These are phyloP conservation scores for Sinonovacula constricta DNA, from an alignment of 1,140 invertebrate species.

Conservation along the genomic window DNA sequence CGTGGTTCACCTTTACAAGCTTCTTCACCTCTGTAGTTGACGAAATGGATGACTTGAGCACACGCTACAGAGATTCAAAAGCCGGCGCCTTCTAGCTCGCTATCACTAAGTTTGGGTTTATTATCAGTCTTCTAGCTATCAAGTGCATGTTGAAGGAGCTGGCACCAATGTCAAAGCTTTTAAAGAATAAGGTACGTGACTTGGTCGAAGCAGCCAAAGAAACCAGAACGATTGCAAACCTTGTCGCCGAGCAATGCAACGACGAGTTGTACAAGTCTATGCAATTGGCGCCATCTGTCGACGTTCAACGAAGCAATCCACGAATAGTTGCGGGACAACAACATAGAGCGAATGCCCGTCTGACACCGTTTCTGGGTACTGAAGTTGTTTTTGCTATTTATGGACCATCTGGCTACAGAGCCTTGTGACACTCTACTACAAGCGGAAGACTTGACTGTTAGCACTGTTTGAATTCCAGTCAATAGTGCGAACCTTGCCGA, in stretches of 20 bases:
- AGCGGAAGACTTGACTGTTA: too few species aligned
- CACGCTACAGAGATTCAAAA: neutral
- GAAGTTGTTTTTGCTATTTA: neutral
- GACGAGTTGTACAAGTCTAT: neutral
- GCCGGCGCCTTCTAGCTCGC: neutral
- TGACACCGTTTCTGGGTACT: neutral
- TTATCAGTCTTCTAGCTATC: neutral
- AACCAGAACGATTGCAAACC: neutral
- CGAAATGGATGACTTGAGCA: neutral
- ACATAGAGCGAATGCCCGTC: neutral
- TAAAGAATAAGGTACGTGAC: neutral
- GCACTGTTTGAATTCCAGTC: too few species aligned
- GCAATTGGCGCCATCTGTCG: neutral
- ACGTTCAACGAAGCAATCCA: neutral
- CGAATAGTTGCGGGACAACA: neutral
- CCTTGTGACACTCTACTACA: neutral
- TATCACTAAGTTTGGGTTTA: neutral
- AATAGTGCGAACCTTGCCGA: too few species aligned
- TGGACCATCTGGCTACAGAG: neutral
- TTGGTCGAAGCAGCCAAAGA: slow-evolving; percentile 2
- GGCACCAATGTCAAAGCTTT: neutral
- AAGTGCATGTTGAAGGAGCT: neutral
- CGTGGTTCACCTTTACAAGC: neutral
- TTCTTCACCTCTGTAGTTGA: neutral
- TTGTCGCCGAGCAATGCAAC: neutral